Conservation (phyloP, 2,888 invertebrate species). For the Scrobipalpa costella region DNA sequence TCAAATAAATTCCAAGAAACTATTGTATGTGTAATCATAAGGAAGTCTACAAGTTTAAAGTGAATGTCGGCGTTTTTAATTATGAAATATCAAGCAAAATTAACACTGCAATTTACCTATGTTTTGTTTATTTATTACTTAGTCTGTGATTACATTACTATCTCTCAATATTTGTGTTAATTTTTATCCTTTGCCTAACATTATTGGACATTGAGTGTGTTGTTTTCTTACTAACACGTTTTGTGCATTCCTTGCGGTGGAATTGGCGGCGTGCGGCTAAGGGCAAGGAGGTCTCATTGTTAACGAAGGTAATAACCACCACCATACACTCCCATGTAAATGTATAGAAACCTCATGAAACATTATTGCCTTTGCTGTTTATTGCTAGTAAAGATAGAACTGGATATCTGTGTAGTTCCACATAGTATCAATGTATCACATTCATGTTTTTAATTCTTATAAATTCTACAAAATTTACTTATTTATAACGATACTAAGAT, state of each 20-base stretch:
- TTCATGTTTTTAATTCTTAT: no score
- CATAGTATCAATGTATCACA: no score
- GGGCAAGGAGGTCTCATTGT: constrained; percentile 76
- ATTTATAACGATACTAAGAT: no score
- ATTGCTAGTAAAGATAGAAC: neutral
- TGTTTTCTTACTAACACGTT: constrained; percentile 56
- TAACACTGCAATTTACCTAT: neutral
- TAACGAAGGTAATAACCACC: constrained; percentile 71
- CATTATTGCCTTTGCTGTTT: constrained; percentile 5
- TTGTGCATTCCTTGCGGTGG: constrained; percentile 65
- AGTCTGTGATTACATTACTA: no score
- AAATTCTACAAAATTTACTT: no score
- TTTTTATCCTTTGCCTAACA: no score
- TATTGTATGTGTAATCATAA: no score
- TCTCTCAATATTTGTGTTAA: no score
- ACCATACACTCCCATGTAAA: constrained; percentile 19
- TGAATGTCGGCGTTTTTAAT: neutral
- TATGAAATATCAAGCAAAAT: neutral
- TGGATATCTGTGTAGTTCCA: no score
- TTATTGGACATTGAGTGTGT: no score
- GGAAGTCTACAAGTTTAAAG: neutral
- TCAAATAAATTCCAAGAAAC: no score
- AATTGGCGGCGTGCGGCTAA: constrained; percentile 47
- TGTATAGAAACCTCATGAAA: constrained; percentile 8
- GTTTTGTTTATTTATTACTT: neutral